Evolutionary conservation across 2,113 vertebrate species (phyloP).

Genomic region (Actenoides lindsayi): DNA sequence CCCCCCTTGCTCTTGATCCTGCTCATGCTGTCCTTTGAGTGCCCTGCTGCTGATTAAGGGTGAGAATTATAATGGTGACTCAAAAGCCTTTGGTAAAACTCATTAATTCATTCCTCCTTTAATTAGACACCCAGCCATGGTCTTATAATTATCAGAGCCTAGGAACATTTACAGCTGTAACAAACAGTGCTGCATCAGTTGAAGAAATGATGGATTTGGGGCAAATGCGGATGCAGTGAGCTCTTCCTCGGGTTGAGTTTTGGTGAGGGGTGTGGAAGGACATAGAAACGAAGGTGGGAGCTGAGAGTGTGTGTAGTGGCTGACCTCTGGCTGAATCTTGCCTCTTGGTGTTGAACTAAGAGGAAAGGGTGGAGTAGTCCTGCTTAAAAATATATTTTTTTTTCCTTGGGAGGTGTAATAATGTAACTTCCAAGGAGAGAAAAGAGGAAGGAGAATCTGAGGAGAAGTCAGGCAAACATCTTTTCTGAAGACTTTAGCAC

Average conservation of each 20-base stretch:
- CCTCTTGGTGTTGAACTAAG: not conserved
- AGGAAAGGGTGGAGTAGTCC: slow-evolving; percentile 26
- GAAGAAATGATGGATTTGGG: not conserved
- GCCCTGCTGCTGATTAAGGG: slow-evolving; percentile 38
- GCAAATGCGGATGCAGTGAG: not conserved
- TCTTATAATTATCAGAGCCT: slow-evolving; percentile 23
- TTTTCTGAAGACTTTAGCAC: not conserved
- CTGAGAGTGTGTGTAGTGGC: not conserved
- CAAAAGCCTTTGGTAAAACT: slow-evolving; percentile 59
- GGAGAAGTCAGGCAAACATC: not conserved
- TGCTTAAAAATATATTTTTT: not conserved
- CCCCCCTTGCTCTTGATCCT: not conserved
- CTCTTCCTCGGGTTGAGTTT: not conserved
- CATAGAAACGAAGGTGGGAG: not conserved
- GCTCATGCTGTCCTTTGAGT: slow-evolving; percentile 35
- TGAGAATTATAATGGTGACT: slow-evolving; percentile 52
- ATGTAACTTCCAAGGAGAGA: not conserved
- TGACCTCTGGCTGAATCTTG: not conserved
- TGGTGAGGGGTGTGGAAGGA: not conserved
- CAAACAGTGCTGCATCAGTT: not conserved
- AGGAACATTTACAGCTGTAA: not conserved
- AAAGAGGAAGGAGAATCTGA: not conserved
- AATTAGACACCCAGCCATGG: slow-evolving; percentile 27
- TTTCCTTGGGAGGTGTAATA: not conserved
- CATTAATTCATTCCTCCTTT: slow-evolving; percentile 51